Percentiles rank a stretch among this genome's conserved stretches.
Conservation (phyloP, 2,888 invertebrate genomes). For the Drosophila paranaensis region DNA sequence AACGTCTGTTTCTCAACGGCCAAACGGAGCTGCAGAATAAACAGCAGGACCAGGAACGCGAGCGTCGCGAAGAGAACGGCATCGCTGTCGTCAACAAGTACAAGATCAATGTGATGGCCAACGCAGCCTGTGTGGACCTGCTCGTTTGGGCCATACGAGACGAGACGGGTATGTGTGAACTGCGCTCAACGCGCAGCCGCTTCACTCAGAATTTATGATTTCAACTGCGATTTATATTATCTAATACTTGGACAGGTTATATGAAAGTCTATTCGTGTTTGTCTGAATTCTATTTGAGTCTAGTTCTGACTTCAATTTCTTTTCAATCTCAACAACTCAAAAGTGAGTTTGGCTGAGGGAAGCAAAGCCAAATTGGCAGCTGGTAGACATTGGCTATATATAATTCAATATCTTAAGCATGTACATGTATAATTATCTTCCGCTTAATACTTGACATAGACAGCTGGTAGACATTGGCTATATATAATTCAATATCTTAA, state of each 20-base stretch:
- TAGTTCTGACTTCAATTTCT: not conserved
- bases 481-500: not conserved
- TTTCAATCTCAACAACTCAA: not conserved
- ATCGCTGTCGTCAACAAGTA: constrained; percentile 92
- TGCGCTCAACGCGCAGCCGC: not conserved
- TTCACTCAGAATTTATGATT: not conserved
- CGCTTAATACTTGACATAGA: too few species aligned
- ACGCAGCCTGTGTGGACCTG: constrained; percentile 98
- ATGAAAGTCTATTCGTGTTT: not conserved
- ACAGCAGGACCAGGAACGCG: constrained; percentile 93
- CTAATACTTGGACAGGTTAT: constrained; percentile 28
- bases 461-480: too few species aligned
- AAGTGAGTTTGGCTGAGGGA: not conserved
- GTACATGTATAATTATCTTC: too few species aligned
- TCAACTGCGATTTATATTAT: constrained; percentile 5
- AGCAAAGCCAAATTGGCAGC: not conserved
- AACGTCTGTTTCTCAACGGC: constrained; percentile 94
- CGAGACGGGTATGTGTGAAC: constrained; percentile 91
- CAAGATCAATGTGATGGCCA: constrained; percentile 97
- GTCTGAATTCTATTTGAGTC: not conserved
- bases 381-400: not conserved
- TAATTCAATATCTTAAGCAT: not conserved
- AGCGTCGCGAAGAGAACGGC: constrained; percentile 92
- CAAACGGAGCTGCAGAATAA: constrained; percentile 96
- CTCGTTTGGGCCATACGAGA: constrained; percentile 99